These are phyloP conservation scores for Hypomecis atomaria DNA, from an alignment of 2,888 invertebrate genomes.

Conservation along the genomic window DNA sequence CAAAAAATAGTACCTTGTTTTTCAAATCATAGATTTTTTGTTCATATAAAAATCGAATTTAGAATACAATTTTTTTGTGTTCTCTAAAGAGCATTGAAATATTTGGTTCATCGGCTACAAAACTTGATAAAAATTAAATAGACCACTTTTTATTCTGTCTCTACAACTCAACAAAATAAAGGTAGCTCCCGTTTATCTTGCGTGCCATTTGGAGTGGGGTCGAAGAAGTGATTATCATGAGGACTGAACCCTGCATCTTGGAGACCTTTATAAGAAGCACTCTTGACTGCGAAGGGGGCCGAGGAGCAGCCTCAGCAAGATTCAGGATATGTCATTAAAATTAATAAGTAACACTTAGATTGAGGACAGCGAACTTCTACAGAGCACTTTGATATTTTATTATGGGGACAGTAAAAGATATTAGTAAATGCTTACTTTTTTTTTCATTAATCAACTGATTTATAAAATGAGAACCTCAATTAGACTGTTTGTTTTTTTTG, in stretches of 20 bases:
- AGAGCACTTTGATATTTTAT: slow-evolving; percentile 23
- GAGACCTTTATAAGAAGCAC: slow-evolving; percentile 74
- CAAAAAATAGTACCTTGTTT: too few relatives aligned
- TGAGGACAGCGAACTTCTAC: slow-evolving; percentile 30
- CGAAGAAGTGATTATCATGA: slow-evolving; percentile 71
- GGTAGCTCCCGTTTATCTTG: slow-evolving; percentile 74
- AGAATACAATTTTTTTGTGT: too few relatives aligned
- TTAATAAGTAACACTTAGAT: slow-evolving; percentile 65
- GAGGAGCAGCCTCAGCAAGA: slow-evolving; percentile 73
- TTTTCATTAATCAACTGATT: too few relatives aligned
- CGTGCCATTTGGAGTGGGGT: slow-evolving; percentile 72
- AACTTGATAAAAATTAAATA: slow-evolving; percentile 18
- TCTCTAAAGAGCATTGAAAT: not conserved
- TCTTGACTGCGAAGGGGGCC: slow-evolving; percentile 49
- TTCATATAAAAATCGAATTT: too few relatives aligned
- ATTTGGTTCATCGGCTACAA: not conserved
- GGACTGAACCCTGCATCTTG: slow-evolving; percentile 68
- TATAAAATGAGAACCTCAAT: too few relatives aligned
- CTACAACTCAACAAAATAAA: slow-evolving; percentile 59
- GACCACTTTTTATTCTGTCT: slow-evolving; percentile 45
- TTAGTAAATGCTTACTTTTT: too few relatives aligned
- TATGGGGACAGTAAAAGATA: slow-evolving; percentile 1
- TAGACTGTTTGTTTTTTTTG: too few relatives aligned
- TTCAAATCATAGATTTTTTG: too few relatives aligned
- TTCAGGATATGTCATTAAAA: slow-evolving; percentile 75